These are phyloP conservation scores for Galagoides demidoff DNA, from an alignment of 2,797 vertebrate species.

Conservation along the genomic window DNA sequence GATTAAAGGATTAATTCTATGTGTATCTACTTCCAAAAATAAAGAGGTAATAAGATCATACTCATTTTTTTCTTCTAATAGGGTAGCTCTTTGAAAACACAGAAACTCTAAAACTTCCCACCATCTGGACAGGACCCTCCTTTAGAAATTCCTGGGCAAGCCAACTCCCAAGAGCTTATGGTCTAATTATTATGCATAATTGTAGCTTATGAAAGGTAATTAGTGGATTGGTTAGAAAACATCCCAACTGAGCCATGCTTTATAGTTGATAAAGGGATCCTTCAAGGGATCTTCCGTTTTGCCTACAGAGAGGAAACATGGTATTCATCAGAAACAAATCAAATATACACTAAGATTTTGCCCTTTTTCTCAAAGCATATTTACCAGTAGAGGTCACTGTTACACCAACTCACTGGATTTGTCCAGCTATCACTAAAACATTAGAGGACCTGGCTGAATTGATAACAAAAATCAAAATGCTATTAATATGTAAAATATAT, in stretches of 20 bases:
- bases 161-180: not conserved
- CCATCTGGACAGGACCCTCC: not conserved
- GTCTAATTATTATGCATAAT: not conserved
- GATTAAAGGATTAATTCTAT: constrained; percentile 15
- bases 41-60: constrained; percentile 30
- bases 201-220: not conserved
- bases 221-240: not conserved
- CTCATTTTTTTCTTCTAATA: not conserved
- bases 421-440: not conserved
- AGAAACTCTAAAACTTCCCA: constrained; percentile 7
- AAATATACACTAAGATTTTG: not conserved
- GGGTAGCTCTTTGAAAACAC: constrained; percentile 30
- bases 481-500: not conserved
- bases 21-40: constrained; percentile 59
- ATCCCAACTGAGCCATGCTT: not conserved
- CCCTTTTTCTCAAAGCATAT: not conserved
- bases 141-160: constrained; percentile 10
- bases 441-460: not conserved
- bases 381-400: constrained; percentile 76
- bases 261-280: not conserved
- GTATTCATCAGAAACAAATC: constrained; percentile 7
- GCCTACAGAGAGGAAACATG: not conserved
- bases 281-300: not conserved
- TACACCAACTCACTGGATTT: not conserved
- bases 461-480: constrained; percentile 33